Evolutionary conservation across 2,888 invertebrate genomes (phyloP), one percentile per base, ranked within the genome.

Genomic region (Temnothorax unifasciatus): DNA sequence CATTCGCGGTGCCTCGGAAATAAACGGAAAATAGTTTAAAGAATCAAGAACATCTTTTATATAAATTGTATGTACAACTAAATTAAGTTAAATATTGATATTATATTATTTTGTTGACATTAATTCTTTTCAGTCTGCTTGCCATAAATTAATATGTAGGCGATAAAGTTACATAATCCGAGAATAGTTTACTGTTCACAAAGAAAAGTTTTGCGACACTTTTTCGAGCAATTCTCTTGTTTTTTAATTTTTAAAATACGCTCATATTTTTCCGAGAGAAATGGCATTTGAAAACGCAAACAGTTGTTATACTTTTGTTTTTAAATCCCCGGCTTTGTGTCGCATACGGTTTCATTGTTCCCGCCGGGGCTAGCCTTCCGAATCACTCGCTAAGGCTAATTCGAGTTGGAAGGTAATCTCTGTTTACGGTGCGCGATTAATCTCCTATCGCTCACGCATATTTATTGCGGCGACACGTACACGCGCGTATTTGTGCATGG

Each of bases 361-460:
- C 74, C 34, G 79, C 74, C 74, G 47, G 34, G 74, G 47, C 79
- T 47, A 34, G 59, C 74, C 74, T 73, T 73, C 52, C 79, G 59
- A 59, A 73, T 73, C 79, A 73, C 74, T 73, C 79, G 79, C 79
- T 59, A 79, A 73, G 79, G 79, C 79, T 79, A 79, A 79, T 79
- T 79, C 79, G 34, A 73, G 73, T 79, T 29, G 79, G 79, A 73
- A 73, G 59, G 79, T 79, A 79, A 79, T 79, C 79, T 79, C 79
- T 79, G 79, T 79, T 79, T 79, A 73, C 79, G 79, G 73, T 59
- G 59, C 25, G 74, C 79, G 79, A 79, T 79, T 79, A 79, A 79
- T 79, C 79, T 79, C 59, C 74, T 79, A 79, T 79, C 79, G 57
- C 79, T 79, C 79, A 79, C 79, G 59, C 79, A 79, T 79, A 79